Evolutionary conservation across 2,888 invertebrate species (phyloP).

Genomic region (Acanthococcus lagerstroemiae): DNA sequence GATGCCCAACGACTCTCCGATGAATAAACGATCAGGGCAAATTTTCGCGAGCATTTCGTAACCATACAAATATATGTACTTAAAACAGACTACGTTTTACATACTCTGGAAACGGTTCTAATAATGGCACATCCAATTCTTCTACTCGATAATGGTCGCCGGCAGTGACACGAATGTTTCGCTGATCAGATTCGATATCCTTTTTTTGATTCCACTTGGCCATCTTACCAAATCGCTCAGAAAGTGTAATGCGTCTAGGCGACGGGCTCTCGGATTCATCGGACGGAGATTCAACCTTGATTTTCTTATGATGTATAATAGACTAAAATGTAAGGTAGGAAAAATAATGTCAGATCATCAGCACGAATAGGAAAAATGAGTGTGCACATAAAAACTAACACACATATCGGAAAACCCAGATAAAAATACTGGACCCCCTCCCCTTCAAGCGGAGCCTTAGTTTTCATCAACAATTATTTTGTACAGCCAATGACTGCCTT

Average conservation of each 20-base stretch:
- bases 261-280: constrained; percentile 36
- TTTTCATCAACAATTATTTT: no score
- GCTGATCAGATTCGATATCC: constrained; percentile 72
- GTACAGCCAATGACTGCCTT: no score
- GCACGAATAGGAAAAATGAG: neutral
- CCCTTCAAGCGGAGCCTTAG: no score
- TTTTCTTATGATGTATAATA: constrained; percentile 33
- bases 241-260: constrained; percentile 58
- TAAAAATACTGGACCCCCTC: no score
- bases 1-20: no score
- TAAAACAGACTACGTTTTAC: no score
- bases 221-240: constrained; percentile 81
- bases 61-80: no score
- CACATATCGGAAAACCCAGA: no score
- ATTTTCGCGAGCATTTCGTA: no score
- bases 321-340: constrained; percentile 15
- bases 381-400: neutral
- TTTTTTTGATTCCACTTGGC: constrained; percentile 83
- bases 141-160: constrained; percentile 44
- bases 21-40: no score
- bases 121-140: constrained; percentile 30
- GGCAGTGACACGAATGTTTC: constrained; percentile 67
- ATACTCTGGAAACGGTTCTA: constrained; percentile 26
- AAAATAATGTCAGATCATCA: neutral
- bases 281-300: constrained; percentile 39